A percentile compares a stretch with the other conserved stretches of the same genome.
Conservation (phyloP, 2,888 invertebrate genomes). For the Cybosia mesomella region DNA sequence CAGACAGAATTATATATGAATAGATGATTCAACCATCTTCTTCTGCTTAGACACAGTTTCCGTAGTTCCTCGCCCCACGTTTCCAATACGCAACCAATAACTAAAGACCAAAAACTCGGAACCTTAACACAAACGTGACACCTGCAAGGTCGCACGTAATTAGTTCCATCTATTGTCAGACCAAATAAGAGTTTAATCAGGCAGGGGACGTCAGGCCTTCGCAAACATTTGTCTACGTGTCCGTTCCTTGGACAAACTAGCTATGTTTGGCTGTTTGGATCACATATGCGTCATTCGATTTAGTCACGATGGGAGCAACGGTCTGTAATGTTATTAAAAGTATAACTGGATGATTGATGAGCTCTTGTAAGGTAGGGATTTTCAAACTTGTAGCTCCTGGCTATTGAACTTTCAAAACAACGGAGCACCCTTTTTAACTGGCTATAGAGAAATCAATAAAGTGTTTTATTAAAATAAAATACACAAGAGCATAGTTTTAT, state of each 20-base stretch:
- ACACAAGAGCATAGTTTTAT: too few species aligned
- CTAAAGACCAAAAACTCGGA: background rate
- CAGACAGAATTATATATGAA: too few species aligned
- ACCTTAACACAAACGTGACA: background rate
- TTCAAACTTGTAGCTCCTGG: background rate
- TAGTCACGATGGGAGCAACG: conserved; percentile 3
- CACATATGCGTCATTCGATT: conserved; percentile 20
- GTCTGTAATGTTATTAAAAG: conserved; percentile 1
- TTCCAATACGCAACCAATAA: background rate
- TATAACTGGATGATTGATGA: conserved; percentile 4
- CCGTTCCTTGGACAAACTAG: conserved; percentile 26
- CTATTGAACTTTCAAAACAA: too few species aligned
- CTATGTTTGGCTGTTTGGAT: conserved; percentile 23
- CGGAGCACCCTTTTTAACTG: too few species aligned
- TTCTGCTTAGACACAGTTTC: too few species aligned
- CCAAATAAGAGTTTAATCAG: conserved; percentile 32
- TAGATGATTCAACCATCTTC: too few species aligned
- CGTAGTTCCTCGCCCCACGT: too few species aligned
- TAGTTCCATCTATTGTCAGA: conserved; percentile 28
- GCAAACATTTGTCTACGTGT: conserved; percentile 43
- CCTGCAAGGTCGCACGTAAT: conserved; percentile 37
- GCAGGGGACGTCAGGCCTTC: conserved; percentile 31
- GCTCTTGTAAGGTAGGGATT: background rate
- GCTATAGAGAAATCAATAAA: too few species aligned
- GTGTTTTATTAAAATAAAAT: too few species aligned